These are phyloP conservation scores for Mizuhopecten yessoensis DNA, from an alignment of 1,140 invertebrate genomes.

Conservation along the genomic window DNA sequence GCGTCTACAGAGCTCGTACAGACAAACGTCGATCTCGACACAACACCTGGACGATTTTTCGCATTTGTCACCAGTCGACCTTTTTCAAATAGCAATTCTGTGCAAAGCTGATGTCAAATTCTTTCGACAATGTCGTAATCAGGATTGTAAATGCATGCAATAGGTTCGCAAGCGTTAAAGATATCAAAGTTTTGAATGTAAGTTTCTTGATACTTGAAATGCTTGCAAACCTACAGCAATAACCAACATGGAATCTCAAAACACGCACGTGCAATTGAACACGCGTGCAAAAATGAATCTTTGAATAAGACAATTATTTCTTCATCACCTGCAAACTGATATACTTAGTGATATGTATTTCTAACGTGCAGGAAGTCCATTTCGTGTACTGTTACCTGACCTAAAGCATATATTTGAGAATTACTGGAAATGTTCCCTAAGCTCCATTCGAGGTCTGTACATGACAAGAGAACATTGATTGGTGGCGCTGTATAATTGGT, in stretches of 20 bases:
- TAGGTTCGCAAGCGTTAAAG: constrained; percentile 37
- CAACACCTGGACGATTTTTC: too few relatives aligned
- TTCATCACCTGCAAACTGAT: constrained; percentile 24
- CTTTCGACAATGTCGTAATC: neutral
- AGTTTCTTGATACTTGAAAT: constrained; percentile 24
- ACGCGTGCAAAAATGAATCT: neutral
- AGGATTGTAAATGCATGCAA: neutral
- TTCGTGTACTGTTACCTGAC: neutral
- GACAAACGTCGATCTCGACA: too few relatives aligned
- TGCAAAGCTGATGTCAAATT: neutral
- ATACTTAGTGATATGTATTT: neutral
- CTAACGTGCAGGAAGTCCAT: constrained; percentile 5
- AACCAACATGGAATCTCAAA: neutral
- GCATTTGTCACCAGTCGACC: neutral
- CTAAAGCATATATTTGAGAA: neutral
- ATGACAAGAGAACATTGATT: constrained; percentile 23
- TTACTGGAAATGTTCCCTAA: neutral
- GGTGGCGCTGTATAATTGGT: neutral
- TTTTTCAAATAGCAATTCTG: neutral
- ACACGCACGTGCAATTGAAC: neutral
- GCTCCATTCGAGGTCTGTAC: neutral
- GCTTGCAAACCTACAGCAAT: constrained; percentile 37
- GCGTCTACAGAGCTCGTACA: too few relatives aligned
- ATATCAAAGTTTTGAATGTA: neutral
- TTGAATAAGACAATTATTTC: neutral